Percentiles rank a stretch among this genome's conserved stretches.
Conservation (phyloP, 2,888 invertebrate species). For the Brachyptera putata region DNA sequence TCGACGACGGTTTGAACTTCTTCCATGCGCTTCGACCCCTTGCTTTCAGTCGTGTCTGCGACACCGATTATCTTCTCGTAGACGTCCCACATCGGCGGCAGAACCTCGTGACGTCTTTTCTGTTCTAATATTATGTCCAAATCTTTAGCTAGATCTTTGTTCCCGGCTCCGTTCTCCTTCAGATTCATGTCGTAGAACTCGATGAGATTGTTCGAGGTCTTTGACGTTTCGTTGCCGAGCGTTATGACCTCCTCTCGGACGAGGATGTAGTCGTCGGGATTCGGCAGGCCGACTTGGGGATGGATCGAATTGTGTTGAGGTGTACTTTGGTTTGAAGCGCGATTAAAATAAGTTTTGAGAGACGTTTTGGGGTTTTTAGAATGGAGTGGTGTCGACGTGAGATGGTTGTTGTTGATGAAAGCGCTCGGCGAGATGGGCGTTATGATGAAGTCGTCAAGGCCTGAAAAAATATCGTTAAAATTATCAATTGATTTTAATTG, state of each 20-base stretch:
- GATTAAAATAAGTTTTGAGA: background rate
- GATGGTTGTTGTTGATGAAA: background rate
- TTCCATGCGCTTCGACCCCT: no score
- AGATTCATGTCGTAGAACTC: constrained; percentile 12
- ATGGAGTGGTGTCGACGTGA: constrained; percentile 2
- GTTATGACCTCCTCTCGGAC: constrained; percentile 40
- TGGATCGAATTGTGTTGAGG: background rate
- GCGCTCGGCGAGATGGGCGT: constrained; percentile 18
- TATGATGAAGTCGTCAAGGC: constrained; percentile 20
- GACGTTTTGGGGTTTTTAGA: background rate
- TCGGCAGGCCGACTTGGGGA: constrained; percentile 35
- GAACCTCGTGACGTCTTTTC: constrained; percentile 35
- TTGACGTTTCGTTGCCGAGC: constrained; percentile 7
- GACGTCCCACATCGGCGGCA: constrained; percentile 40
- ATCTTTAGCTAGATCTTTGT: constrained; percentile 32
- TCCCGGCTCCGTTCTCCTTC: background rate
- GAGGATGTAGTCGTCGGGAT: constrained; percentile 39
- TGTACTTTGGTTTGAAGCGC: background rate
- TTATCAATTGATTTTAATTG: no score
- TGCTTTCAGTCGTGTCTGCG: no score
- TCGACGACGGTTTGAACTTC: background rate
- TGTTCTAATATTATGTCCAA: constrained; percentile 37
- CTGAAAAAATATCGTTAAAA: constrained; percentile 14
- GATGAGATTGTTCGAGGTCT: constrained; percentile 22
- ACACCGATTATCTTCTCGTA: constrained; percentile 36